These are phyloP conservation scores for Salticus scenicus DNA, from an alignment of 2,888 invertebrate genomes.

Conservation along the genomic window DNA sequence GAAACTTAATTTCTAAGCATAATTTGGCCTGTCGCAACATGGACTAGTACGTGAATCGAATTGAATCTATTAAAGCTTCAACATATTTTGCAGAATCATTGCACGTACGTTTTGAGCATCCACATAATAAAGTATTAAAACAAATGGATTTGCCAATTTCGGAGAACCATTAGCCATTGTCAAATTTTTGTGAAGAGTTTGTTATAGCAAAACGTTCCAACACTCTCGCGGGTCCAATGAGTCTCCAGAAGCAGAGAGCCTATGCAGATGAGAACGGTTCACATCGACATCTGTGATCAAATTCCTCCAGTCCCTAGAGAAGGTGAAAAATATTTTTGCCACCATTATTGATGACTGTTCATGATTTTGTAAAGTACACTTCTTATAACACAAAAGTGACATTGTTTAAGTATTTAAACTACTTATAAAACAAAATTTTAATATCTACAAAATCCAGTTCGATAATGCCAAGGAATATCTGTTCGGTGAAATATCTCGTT, in stretches of 20 bases:
- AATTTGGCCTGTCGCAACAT: too few relatives aligned
- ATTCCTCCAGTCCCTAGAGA: slow-evolving; percentile 24
- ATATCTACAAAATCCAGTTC: slow-evolving; percentile 37
- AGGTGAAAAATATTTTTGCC: slow-evolving; percentile 29
- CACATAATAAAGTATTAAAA: slow-evolving; percentile 30
- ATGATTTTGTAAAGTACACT: slow-evolving; percentile 28
- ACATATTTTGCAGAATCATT: slow-evolving; percentile 9
- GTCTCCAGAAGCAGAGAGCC: slow-evolving; percentile 24
- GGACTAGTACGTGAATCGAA: slow-evolving; percentile 20
- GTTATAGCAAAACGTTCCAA: slow-evolving; percentile 34
- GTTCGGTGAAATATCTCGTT: slow-evolving; percentile 52
- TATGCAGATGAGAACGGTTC: slow-evolving; percentile 15
- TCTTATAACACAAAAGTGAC: slow-evolving; percentile 40
- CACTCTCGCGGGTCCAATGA: slow-evolving; percentile 17
- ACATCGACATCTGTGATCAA: slow-evolving; percentile 38
- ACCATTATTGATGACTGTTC: slow-evolving; percentile 38
- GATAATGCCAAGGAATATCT: slow-evolving; percentile 66
- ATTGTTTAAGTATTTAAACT: slow-evolving; percentile 22
- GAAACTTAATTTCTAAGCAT: too few relatives aligned
- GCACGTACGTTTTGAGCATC: slow-evolving; percentile 6
- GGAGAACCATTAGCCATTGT: too few relatives aligned
- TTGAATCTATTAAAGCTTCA: slow-evolving; percentile 17
- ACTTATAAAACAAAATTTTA: slow-evolving; percentile 27
- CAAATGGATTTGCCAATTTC: slow-evolving; percentile 27
- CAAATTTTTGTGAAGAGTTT: slow-evolving; percentile 40